Percentiles rank a stretch among this genome's conserved stretches.
Conservation (phyloP, 2,113 vertebrate genomes). For the Apteryx owenii region DNA sequence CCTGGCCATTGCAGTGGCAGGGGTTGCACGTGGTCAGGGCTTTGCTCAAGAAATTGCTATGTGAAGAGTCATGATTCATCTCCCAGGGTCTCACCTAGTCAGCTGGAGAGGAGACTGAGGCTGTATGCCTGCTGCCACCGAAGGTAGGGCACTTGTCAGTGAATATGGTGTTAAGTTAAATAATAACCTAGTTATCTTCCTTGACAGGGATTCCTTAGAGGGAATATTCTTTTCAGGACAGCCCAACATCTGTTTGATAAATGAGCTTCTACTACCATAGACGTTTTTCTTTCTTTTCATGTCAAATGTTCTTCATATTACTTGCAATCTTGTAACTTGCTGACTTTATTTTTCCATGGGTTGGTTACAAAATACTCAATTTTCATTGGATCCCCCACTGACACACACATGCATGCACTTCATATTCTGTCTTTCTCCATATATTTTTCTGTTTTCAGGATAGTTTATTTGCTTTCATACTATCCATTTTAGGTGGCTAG, state of each 20-base stretch:
- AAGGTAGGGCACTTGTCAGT: neutral
- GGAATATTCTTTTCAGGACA: neutral
- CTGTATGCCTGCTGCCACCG: neutral
- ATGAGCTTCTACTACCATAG: neutral
- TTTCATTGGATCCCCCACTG: neutral
- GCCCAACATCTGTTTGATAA: neutral
- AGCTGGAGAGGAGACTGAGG: neutral
- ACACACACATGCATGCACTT: neutral
- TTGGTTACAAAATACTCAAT: neutral
- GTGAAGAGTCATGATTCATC: neutral
- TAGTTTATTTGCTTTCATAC: neutral
- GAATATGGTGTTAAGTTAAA: neutral
- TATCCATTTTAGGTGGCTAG: neutral
- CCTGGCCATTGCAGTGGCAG: accelerated
- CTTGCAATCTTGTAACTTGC: neutral
- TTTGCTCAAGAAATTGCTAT: neutral
- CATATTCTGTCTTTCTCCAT: neutral
- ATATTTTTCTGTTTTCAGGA: neutral
- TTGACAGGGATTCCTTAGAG: neutral
- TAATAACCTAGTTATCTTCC: neutral
- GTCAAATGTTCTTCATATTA: neutral
- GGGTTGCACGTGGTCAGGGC: accelerated
- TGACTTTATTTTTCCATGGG: neutral
- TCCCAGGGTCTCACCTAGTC: neutral
- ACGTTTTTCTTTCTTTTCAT: neutral